Evolutionary conservation across 2,888 invertebrate genomes (phyloP), one percentile per base, ranked within the genome.

Genomic region (Cephus runcator): DNA sequence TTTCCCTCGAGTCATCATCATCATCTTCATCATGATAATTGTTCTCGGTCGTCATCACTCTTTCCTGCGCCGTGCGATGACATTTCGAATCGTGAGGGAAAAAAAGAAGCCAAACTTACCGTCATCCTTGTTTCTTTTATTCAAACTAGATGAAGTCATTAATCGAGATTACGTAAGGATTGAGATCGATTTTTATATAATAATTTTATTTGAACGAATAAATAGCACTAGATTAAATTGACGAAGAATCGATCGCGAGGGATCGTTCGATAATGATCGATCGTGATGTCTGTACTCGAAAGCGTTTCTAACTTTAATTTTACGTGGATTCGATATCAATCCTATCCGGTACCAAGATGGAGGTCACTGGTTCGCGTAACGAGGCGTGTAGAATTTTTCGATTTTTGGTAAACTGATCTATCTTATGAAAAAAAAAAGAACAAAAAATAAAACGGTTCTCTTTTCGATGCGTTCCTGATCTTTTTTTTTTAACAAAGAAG

Each of bases 1-100:
- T 88, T 87, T 88, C 87, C 83, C 86, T 81, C 81, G 71, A 75
- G 73, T 35, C 34, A 77, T 31, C 68, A 73, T 76, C 40, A 74
- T 77, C 40, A 40, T 40, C 40, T 23, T 40, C 40, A 40, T 40
- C 40, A 40, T 40, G 40, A 40, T 56, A 23, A 56, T 56, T 56
- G 23, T 56, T 23, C 9, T 56, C 23, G 56, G 9, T 56, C 56
- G 56, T 31, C 71, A 11, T 71, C 31, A 69, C 33, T 69, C 15
- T 69, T 33, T n/a, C n/a, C 4, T 34, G 71, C 31, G 31, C 33
- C 71, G 71, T 33, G 31, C 71, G 71, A 71, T 71, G 71, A 71
- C 71, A 71, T 11, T 34, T 23, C 2, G 71, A 31, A 9, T 31
- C 23, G 56, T 0, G 56, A 56, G 0, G 9, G 9, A 1, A 56